Evolutionary conservation across 2,888 invertebrate genomes (phyloP).

Genomic region (Orchesellides sinensis): DNA sequence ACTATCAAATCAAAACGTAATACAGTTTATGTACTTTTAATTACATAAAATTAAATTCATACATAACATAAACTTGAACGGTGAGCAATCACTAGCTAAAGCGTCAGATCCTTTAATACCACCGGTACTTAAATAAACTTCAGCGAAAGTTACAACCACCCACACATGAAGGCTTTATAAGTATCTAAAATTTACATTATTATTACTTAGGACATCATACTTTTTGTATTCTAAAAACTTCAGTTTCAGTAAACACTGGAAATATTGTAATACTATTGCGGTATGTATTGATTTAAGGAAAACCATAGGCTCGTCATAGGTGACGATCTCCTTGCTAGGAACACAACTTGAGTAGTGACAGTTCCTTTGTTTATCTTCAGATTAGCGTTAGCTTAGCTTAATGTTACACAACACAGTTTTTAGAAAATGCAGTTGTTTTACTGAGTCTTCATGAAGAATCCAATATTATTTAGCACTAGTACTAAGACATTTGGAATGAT

Average conservation of each 20-base stretch:
- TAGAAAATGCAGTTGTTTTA: too few relatives aligned
- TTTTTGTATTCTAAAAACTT: constrained; percentile 1
- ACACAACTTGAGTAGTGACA: too few relatives aligned
- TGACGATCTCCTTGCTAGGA: too few relatives aligned
- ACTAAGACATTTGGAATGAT: too few relatives aligned
- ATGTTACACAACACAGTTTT: too few relatives aligned
- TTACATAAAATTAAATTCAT: not conserved
- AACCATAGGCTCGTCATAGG: too few relatives aligned
- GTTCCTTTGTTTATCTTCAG: too few relatives aligned
- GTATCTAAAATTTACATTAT: not conserved
- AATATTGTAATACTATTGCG: constrained; percentile 50
- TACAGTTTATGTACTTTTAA: not conserved
- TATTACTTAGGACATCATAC: not conserved
- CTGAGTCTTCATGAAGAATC: too few relatives aligned
- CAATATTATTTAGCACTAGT: too few relatives aligned
- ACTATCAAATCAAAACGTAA: not conserved
- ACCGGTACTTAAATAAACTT: constrained; percentile 20
- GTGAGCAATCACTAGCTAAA: not conserved
- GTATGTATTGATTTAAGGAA: constrained; percentile 17
- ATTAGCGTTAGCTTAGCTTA: too few relatives aligned
- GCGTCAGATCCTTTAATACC: constrained; percentile 49
- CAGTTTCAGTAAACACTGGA: constrained; percentile 26
- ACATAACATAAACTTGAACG: not conserved
- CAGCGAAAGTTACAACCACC: not conserved
- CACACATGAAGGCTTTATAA: too few relatives aligned